Evolutionary conservation across 2,797 vertebrate genomes (phyloP), one percentile per base, ranked within the genome.

Genomic region (Apogon hyalosoma): DNA sequence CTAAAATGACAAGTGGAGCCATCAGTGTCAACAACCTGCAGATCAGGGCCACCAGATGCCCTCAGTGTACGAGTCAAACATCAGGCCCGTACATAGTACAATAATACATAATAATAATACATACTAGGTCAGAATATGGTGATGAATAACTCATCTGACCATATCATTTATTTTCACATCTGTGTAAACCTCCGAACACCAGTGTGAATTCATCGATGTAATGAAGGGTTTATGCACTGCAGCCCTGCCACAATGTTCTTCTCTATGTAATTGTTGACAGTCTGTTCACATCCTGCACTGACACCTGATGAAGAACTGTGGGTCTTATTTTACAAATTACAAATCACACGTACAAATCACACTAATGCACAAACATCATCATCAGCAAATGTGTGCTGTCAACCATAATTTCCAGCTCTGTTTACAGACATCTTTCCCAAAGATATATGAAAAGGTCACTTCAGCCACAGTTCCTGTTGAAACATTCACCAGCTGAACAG

Each of bases 181-280:
- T 36, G 7, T 36, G 33, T 36, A 10, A 36, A 36, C 33, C 33
- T 2, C 33, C 10, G 7, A 36, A 36, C 33, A 36, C 33, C 9
- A 40, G 49, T 51, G 54, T 51, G 46, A 46, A 58, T 58, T 57
- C 46, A 50, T 58, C 46, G 31, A 36, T 18, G 54, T 68, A 58
- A 51, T 68, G 39, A 51, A 14, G 21, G 46, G 36, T 68, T 50
- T 50, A 58, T 59, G 46, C 53, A 58, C 53, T 57, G 21, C 40
- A 13, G 31, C 53, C 63, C 24, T n/a, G 15, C 41, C 6, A n/a
- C 15, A 14, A 43, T 15, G 14, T 15, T 40, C 55, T 42, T 45
- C 10, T 31, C 41, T 24, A 45, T 45, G 55, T 15, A 7, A 58
- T 58, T 43, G n/a, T 41, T 12, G 2, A 41, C n/a, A 46, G 41